Percentiles rank a stretch among this genome's conserved stretches.
Evolutionary conservation across 1,140 invertebrate genomes (phyloP).

Genomic region (Trachymyrmex septentrionalis): DNA sequence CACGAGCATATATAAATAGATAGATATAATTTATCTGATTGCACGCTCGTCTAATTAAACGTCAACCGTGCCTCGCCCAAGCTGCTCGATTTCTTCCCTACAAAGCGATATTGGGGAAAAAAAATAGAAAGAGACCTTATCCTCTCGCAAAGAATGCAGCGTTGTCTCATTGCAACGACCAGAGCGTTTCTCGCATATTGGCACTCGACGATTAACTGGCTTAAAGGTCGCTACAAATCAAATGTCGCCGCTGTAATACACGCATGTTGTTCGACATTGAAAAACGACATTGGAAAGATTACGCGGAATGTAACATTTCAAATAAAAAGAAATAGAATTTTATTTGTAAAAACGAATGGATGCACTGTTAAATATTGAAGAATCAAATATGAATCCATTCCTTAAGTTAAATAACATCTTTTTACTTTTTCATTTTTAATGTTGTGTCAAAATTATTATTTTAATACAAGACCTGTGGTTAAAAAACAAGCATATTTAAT

Average conservation of each 20-base stretch:
- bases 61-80: neutral
- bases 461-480: no score
- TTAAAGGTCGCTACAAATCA: conserved; percentile 37
- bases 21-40: conserved; percentile 16
- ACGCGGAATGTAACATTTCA: neutral
- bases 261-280: conserved; percentile 36
- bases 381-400: no score
- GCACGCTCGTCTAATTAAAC: neutral
- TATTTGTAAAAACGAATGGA: neutral
- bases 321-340: neutral
- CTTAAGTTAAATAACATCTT: no score
- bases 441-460: no score
- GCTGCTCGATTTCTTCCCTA: conserved; percentile 23
- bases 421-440: no score
- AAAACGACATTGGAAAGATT: neutral
- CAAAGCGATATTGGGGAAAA: conserved; percentile 60
- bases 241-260: neutral
- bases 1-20: neutral
- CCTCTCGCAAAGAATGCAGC: neutral
- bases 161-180: conserved; percentile 1
- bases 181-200: neutral
- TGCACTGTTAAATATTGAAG: no score
- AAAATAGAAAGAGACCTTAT: conserved; percentile 38
- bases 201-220: neutral
- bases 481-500: no score